Evolutionary conservation across 2,113 vertebrate species (phyloP), one percentile per base, ranked within the genome.

Genomic region (Arenaria interpres): DNA sequence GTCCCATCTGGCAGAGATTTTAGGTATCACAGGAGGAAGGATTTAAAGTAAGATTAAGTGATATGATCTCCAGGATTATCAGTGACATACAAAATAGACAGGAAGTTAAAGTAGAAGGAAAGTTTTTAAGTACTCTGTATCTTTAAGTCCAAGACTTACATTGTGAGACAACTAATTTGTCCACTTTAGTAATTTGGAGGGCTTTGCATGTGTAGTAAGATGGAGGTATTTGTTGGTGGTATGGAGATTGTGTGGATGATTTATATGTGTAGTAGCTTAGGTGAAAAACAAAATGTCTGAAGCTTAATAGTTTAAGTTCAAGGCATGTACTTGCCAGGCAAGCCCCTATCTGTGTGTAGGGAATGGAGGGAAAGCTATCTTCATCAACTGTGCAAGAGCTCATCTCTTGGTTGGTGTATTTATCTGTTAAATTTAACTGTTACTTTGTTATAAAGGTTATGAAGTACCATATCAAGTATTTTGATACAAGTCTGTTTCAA

Each of bases 41-140:
- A 73, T 85, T 96, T 94, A 66, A 73, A 83, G 68, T 50, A 72
- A 74, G 66, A 91, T 90, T 75, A 96, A 87, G 35, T 75, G 35
- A 53, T 60, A 64, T 66, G 45, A 79, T 93, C 87, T 88, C 30
- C 20, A 75, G 89, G 71, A 91, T 95, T 85, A 85, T 35, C 23
- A 19, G 9, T 94, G 81, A 83, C 43, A 88, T 68, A 87, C 28
- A 6, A 75, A 94, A 85, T 27, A 79, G 45, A 33, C 0, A 14
- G 68, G 39, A 66, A 79, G 59, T 90, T 72, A 72, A 91, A 72
- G 12, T 27, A 21, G 8, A 64, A 68, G 13, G 9, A 5, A 76
- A 76, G 13, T 80, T 76, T 87, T 68, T 33, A 72, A 88, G n/a
- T 84, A 39, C 18, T 77, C 45, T 54, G 3, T 66, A 50, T 7